Evolutionary conservation across 2,797 vertebrate species (phyloP), one percentile per base, ranked within the genome.

Genomic region (Rhinichthys osculus): DNA sequence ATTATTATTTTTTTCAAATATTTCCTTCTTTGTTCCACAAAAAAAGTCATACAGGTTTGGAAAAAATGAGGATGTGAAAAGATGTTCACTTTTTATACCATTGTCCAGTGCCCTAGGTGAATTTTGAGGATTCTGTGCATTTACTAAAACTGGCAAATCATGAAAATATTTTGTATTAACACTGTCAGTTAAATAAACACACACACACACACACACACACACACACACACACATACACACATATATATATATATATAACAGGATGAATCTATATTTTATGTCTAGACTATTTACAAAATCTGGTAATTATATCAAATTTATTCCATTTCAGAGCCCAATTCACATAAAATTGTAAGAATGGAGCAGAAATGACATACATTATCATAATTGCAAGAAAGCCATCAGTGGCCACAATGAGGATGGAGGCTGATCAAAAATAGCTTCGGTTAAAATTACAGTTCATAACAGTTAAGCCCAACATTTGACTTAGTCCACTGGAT

Each of bases 401-500:
- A 0, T 85, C 38, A 78, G 50, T 16, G 19, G 16, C 19, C 70
- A 80, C 27, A 35, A 30, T n/a, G 23, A 76, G 17, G 30, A 78
- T 47, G 62, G n/a, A 57, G 27, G 23, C 64, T 59, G 52, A 27
- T 33, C 59, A 69, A 81, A 76, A 71, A 78, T 59, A 78, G 74
- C 50, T 42, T 16, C 23, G 2, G 64, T 69, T 66, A 57, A 80
- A 84, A 67, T 73, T 54, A 76, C 9, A 42, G 27, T 59, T 50
- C 52, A 72, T 71, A 19, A 62, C 10, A n/a, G 35, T 82, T 81
- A 81, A 73, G 70, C 57, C 59, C 71, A 50, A 67, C 83, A 88
- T 90, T 90, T 87, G 83, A 91, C 85, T 90, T 88, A 87, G 90
- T 84, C 88, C 85, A 86, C 88, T 86, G 81, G 78, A 91, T 91